Conservation (phyloP, 2,113 vertebrate species). For the Neofelis nebulosa region DNA sequence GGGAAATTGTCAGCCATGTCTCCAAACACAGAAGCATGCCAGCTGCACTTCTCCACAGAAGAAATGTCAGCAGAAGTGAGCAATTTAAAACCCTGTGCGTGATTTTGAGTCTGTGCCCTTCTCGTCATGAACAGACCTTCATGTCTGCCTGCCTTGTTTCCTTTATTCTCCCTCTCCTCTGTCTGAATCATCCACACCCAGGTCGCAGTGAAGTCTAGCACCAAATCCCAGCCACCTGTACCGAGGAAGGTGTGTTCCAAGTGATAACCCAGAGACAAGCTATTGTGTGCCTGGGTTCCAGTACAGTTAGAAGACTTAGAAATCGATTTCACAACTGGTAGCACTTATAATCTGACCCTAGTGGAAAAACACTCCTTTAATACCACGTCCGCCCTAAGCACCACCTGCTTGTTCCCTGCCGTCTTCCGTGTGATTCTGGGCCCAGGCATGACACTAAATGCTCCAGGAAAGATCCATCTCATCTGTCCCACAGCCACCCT, state of each 20-base stretch:
- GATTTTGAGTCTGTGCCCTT: background rate
- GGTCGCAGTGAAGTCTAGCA: background rate
- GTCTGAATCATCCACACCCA: background rate
- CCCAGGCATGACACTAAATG: background rate
- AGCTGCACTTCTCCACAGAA: slow-evolving; percentile 25
- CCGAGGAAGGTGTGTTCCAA: background rate
- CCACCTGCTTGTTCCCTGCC: background rate
- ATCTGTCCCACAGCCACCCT: background rate
- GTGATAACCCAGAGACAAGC: background rate
- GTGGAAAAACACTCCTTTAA: background rate
- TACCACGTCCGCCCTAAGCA: background rate
- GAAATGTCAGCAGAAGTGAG: slow-evolving; percentile 49
- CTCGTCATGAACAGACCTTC: background rate
- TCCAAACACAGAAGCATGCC: slow-evolving; percentile 26
- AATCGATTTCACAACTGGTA: background rate
- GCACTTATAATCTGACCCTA: background rate
- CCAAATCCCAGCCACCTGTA: background rate
- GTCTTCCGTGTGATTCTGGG: background rate
- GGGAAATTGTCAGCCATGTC: slow-evolving; percentile 50
- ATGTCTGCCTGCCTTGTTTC: background rate
- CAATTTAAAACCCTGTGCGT: background rate
- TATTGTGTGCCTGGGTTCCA: background rate
- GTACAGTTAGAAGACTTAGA: background rate
- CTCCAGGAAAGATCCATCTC: background rate
- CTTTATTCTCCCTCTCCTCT: background rate